These are phyloP conservation scores for Hydropsyche betteni DNA, from an alignment of 2,888 invertebrate species.

Conservation along the genomic window DNA sequence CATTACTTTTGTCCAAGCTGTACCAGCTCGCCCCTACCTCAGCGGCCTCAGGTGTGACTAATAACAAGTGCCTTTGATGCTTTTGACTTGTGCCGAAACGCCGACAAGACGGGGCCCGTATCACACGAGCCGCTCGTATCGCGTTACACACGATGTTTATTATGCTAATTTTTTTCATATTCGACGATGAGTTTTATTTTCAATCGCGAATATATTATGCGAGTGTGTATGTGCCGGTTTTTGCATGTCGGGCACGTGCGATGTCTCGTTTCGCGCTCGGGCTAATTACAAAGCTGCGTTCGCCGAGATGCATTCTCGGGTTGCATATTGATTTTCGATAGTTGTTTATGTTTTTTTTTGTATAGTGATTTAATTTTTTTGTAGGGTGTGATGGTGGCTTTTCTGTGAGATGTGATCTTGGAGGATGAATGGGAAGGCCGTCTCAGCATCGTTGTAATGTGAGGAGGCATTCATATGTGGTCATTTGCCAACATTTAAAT, in stretches of 20 bases:
- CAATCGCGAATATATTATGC: not conserved
- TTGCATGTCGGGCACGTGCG: too few species aligned
- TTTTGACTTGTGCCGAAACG: slow-evolving; percentile 49
- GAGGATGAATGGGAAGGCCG: slow-evolving; percentile 38
- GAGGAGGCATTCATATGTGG: slow-evolving; percentile 37
- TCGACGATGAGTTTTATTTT: slow-evolving; percentile 14
- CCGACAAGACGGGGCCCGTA: slow-evolving; percentile 41
- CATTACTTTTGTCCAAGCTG: slow-evolving; percentile 27
- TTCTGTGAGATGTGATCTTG: slow-evolving; percentile 11
- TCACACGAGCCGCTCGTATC: slow-evolving; percentile 35
- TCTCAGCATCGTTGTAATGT: slow-evolving; percentile 44
- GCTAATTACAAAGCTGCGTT: too few species aligned
- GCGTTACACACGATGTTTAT: slow-evolving; percentile 11
- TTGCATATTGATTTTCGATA: not conserved
- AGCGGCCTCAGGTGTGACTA: slow-evolving; percentile 51
- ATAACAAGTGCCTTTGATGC: slow-evolving; percentile 50
- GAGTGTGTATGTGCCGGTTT: not conserved
- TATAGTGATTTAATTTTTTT: not conserved
- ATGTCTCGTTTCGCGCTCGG: too few species aligned
- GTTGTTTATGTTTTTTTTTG: too few species aligned
- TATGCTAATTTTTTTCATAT: slow-evolving; percentile 4
- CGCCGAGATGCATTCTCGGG: too few species aligned
- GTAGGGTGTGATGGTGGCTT: slow-evolving; percentile 28
- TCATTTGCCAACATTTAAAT: slow-evolving; percentile 51
- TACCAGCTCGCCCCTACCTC: slow-evolving; percentile 8